Evolutionary conservation across 2,797 vertebrate species (phyloP), one percentile per base, ranked within the genome.

Genomic region (Hylomyscus alleni): DNA sequence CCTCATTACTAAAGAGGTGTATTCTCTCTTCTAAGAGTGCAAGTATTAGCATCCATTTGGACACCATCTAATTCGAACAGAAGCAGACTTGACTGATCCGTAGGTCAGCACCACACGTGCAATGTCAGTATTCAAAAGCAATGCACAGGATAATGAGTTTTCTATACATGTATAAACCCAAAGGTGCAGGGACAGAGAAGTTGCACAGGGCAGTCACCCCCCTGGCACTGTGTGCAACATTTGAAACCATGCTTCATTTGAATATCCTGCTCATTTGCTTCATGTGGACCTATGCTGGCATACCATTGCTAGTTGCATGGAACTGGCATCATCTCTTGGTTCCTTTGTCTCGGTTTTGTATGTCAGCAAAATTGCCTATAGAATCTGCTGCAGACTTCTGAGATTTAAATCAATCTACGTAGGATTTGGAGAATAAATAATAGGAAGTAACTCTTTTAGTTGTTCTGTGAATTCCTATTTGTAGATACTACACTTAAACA

Each of bases 391-490:
- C 52, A 88, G 37, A 37, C 9, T 52, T 75, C 87, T 85, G 34
- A 20, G 85, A 56, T 54, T 89, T 73, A 73, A 92, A 82, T 94
- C 15, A 82, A 88, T 60, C 54, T n/a, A 14, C 44, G 37, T 56
- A 84, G 91, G 10, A 90, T 97, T 84, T 82, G 56, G 44, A 77
- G 83, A 87, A 90, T 93, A 87, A 94, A 62, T 69, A 60, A 12
- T 67, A 84, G 10, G 72, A 92, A 93, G 60, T 76, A 80, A 90
- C 56, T 73, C 19, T 29, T 14, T 72, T 44, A 83, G 56, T 93
- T 89, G 13, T 19, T 92, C 20, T n/a, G 29, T 56, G 29, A 2
- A 54, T 26, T 90, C 62, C 75, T 84, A 54, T 82, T 96, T 77
- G 19, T 20, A 58, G 65, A 73, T 69, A 19, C 26, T 40, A 88